Conservation (phyloP, 1,140 invertebrate genomes). For the Whitmania pigra region DNA sequence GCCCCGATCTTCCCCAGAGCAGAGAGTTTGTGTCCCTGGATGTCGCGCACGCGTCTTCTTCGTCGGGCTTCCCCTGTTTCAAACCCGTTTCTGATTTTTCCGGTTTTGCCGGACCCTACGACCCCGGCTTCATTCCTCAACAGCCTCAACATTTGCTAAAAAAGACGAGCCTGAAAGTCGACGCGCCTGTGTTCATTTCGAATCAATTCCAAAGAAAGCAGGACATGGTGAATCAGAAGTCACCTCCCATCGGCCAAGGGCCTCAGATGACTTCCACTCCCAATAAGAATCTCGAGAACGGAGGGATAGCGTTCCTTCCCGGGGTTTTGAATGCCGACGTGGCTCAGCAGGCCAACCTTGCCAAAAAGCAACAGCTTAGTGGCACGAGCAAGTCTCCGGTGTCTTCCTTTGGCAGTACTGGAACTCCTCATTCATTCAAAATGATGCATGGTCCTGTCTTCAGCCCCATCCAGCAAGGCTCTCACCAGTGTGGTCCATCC, state of each 20-base stretch:
- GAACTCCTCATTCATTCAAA: conserved; percentile 1
- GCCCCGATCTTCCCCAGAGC: neutral
- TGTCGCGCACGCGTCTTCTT: neutral
- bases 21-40: conserved; percentile 2
- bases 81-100: too few species aligned
- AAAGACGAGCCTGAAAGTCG: neutral
- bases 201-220: conserved; percentile 13
- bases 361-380: conserved; percentile 3
- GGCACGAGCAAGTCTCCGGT: neutral
- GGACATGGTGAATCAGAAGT: neutral
- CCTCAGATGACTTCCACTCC: too few species aligned
- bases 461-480: neutral
- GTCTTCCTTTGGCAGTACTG: neutral
- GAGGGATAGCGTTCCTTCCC: neutral
- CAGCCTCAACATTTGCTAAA: neutral
- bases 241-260: neutral
- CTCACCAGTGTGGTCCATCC: neutral
- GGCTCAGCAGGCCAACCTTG: too few species aligned
- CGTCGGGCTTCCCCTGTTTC: neutral
- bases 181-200: conserved; percentile 1
- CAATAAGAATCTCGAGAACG: neutral
- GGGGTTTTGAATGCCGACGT: conserved; percentile 4
- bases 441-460: neutral
- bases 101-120: too few species aligned
- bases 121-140: too few species aligned